A percentile compares a stretch with the other conserved stretches of the same genome.
phyloP scores from a whole-genome alignment of 2,888 invertebrate species.

The Pachydiplax longipennis region DNA sequence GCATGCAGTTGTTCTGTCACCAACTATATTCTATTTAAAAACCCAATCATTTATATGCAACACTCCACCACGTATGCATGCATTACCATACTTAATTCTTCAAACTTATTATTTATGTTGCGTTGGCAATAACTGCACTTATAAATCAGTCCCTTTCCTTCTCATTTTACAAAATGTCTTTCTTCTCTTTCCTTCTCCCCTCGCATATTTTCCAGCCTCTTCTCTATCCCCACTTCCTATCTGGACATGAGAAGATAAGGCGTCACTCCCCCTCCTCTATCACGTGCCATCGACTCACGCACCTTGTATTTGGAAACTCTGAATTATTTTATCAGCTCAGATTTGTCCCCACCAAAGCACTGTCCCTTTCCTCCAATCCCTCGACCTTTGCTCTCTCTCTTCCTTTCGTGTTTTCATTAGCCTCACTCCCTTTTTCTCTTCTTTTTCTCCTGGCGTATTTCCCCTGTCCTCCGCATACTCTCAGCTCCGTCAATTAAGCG shows the following conservation, averaged over 20 bases:
- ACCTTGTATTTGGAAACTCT: neutral
- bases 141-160: neutral
- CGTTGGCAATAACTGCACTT: too few species aligned
- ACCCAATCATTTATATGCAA: too few species aligned
- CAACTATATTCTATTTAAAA: too few species aligned
- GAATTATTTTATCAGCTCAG: constrained; percentile 33
- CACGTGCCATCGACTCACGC: constrained; percentile 13
- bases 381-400: neutral
- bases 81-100: too few species aligned
- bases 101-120: too few species aligned
- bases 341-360: neutral
- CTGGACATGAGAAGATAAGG: constrained; percentile 31
- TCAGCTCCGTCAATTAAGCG: neutral
- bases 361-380: neutral
- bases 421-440: neutral
- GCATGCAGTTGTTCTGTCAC: too few species aligned
- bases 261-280: neutral
- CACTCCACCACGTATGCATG: too few species aligned
- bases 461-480: neutral
- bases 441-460: neutral
- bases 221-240: neutral
- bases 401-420: neutral
- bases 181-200: too few species aligned
- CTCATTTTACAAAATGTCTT: neutral
- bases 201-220: neutral